Evolutionary conservation across 2,888 invertebrate genomes (phyloP).

Genomic region (Helleia helle): DNA sequence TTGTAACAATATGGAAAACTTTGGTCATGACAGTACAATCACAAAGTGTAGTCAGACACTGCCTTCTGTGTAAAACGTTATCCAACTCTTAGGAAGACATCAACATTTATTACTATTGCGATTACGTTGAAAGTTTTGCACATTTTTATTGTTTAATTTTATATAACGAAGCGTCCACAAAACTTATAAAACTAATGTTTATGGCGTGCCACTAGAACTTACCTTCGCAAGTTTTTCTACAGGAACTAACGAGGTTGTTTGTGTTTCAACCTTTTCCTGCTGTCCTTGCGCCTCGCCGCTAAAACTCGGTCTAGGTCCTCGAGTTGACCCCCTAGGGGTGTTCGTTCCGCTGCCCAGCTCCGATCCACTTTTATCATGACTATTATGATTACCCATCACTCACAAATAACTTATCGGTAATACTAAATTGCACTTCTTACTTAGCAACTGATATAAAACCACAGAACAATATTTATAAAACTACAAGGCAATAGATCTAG

Average conservation of each 20-base stretch:
- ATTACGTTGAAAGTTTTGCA: no score
- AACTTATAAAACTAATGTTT: neutral
- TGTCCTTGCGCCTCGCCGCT: conserved; percentile 76
- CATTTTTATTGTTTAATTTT: conserved; percentile 3
- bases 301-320: conserved; percentile 73
- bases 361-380: conserved; percentile 47
- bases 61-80: no score
- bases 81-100: no score
- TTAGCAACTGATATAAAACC: neutral
- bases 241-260: conserved; percentile 77
- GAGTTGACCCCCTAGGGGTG: conserved; percentile 58
- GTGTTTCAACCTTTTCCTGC: conserved; percentile 59
- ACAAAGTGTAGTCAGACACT: no score
- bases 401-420: no score
- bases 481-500: no score
- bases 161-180: neutral
- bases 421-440: no score
- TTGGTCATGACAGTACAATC: no score
- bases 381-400: conserved; percentile 55
- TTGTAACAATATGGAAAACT: neutral
- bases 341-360: conserved; percentile 47
- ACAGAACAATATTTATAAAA: no score
- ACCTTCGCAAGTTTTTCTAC: conserved; percentile 86
- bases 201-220: conserved; percentile 28
- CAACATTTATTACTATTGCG: no score